Evolutionary conservation across 2,113 vertebrate genomes (phyloP), one percentile per base, ranked within the genome.

Genomic region (Paramormyrops kingsleyae): DNA sequence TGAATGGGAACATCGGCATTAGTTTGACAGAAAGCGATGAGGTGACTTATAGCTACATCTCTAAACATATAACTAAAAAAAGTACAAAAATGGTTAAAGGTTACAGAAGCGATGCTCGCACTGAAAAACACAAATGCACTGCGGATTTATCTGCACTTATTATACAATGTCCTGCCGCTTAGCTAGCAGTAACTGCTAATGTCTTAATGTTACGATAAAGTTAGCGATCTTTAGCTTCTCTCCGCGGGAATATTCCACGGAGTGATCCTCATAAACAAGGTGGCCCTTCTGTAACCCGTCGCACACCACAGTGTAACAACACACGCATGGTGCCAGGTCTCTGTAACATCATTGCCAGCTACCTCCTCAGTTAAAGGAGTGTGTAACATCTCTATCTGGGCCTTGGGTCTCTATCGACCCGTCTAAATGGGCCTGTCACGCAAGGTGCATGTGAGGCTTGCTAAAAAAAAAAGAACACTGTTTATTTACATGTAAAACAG

Each of bases 1-100:
- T 93, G 91, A 92, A 92, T 88, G 70, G 90, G 56, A 89, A 70
- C 62, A 70, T 84, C 19, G 15, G 15, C 35, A 77, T 84, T 24
- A 21, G 8, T 24, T 24, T 10, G 24, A 84, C 19, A 10, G 83
- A 47, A 84, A n/a, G 44, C 1, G 10, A 84, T 47, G 21, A 9
- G 21, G 44, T 24, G 83, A 44, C 10, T 47, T n/a, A n/a, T 4
- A 47, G 19, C 1, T 10, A 84, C 44, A 84, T 42, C 39, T 47
- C 39, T 47, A 47, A 47, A 44, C 2, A 31, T 70, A 70, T 31
- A 70, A 31, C 83, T 12, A 12, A 84, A 84, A 83, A 12, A 24
- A 12, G 21, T 47, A 84, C 44, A 8, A n/a, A 83, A 84, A 47
- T 17, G 42, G 42, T 80, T 84, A 47, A 84, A 44, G 83, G 44